Evolutionary conservation across 2,888 invertebrate genomes (phyloP).

Genomic region (Nezara viridula): DNA sequence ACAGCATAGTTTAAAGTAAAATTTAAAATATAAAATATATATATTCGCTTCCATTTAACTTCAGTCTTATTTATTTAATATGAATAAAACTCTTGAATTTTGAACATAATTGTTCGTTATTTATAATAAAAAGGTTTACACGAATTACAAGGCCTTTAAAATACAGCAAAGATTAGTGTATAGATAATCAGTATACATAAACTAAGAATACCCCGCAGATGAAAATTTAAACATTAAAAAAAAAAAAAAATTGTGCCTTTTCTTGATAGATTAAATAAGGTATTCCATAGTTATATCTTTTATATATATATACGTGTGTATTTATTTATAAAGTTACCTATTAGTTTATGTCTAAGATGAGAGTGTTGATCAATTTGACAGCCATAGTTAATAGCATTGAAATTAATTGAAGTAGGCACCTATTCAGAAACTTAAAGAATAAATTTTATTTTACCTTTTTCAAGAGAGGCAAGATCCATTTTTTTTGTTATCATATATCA

Average conservation of each 20-base stretch:
- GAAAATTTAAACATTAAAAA: conserved; percentile 44
- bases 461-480: neutral
- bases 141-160: conserved; percentile 58
- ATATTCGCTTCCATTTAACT: conserved; percentile 52
- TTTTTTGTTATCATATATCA: too few relatives aligned
- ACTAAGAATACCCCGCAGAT: conserved; percentile 25
- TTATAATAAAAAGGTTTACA: conserved; percentile 50
- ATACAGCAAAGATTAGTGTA: conserved; percentile 56
- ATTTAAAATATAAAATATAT: conserved; percentile 24
- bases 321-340: conserved; percentile 40
- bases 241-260: conserved; percentile 56
- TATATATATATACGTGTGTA: conserved; percentile 1
- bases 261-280: conserved; percentile 39
- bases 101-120: conserved; percentile 43
- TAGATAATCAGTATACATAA: conserved; percentile 55
- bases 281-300: conserved; percentile 50
- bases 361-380: conserved; percentile 30
- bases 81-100: conserved; percentile 29
- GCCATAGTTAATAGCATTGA: neutral
- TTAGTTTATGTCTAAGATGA: neutral
- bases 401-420: neutral
- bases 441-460: neutral
- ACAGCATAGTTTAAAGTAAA: conserved; percentile 33
- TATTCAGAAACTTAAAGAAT: neutral
- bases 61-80: conserved; percentile 45